These are phyloP conservation scores for Mylabris phalerata DNA, from an alignment of 1,140 invertebrate genomes.

Conservation along the genomic window DNA sequence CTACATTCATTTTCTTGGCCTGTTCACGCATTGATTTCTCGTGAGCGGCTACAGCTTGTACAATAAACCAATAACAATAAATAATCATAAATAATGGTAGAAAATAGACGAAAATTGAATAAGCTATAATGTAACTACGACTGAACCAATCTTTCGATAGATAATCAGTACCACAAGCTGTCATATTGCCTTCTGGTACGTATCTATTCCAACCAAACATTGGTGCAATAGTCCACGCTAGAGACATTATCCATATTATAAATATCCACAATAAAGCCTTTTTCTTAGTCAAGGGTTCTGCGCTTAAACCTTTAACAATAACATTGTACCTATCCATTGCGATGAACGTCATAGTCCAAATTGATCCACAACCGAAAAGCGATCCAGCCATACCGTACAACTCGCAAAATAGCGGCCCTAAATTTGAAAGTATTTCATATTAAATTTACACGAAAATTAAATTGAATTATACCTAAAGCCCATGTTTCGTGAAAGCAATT, in stretches of 20 bases:
- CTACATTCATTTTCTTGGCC: conserved; percentile 81
- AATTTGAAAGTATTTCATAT: no score
- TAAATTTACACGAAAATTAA: no score
- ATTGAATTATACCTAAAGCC: conserved; percentile 44
- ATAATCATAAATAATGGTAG: conserved; percentile 65
- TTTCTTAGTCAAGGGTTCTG: conserved; percentile 62
- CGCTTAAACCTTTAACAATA: conserved; percentile 67
- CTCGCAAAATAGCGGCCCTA: conserved; percentile 65
- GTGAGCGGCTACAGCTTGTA: conserved; percentile 69
- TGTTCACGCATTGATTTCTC: conserved; percentile 76
- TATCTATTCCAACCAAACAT: conserved; percentile 78
- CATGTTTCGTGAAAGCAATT: conserved; percentile 84
- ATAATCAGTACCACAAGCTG: conserved; percentile 80
- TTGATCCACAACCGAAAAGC: conserved; percentile 71
- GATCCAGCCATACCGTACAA: conserved; percentile 72
- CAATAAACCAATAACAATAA: conserved; percentile 73
- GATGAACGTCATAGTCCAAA: conserved; percentile 78
- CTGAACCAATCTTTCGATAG: conserved; percentile 58
- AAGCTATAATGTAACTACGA: conserved; percentile 62
- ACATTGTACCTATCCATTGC: conserved; percentile 79
- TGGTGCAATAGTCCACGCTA: conserved; percentile 63
- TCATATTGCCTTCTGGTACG: conserved; percentile 83
- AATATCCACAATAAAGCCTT: conserved; percentile 61
- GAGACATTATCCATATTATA: conserved; percentile 60
- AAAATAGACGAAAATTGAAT: conserved; percentile 65